phyloP scores from a whole-genome alignment of 2,888 invertebrate species.

The Chalcosyrphus nemorum region DNA sequence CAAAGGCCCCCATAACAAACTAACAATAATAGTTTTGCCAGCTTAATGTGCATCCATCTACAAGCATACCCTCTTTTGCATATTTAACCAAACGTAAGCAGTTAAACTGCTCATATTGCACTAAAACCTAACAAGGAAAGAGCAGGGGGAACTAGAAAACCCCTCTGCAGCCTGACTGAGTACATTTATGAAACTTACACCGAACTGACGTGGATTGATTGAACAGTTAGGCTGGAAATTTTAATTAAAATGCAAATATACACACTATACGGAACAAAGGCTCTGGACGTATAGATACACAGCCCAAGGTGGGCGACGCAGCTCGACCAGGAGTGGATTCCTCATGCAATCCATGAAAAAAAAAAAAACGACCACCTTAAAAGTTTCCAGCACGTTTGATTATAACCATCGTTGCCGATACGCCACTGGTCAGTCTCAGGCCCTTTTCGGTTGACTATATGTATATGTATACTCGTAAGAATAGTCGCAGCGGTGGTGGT shows the following conservation, averaged over 20 bases:
- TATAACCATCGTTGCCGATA: slow-evolving; percentile 53
- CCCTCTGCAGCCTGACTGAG: slow-evolving; percentile 18
- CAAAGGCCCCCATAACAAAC: slow-evolving; percentile 1
- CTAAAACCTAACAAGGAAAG: slow-evolving; percentile 45
- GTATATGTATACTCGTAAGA: too few species aligned
- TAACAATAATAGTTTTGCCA: slow-evolving; percentile 25
- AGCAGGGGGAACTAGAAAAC: neutral
- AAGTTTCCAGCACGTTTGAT: slow-evolving; percentile 65
- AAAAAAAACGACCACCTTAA: slow-evolving; percentile 30
- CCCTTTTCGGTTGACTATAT: slow-evolving; percentile 1
- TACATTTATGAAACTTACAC: slow-evolving; percentile 71
- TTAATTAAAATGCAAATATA: slow-evolving; percentile 77
- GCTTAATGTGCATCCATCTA: neutral
- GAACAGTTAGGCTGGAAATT: slow-evolving; percentile 74
- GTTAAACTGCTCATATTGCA: slow-evolving; percentile 40
- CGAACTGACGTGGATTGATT: slow-evolving; percentile 69
- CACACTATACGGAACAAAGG: slow-evolving; percentile 58
- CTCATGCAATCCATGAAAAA: slow-evolving; percentile 38
- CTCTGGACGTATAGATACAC: slow-evolving; percentile 33
- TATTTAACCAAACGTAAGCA: slow-evolving; percentile 24
- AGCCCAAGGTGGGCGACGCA: neutral
- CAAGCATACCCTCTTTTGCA: neutral
- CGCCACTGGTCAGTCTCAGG: slow-evolving; percentile 38
- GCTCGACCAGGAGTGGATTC: neutral
- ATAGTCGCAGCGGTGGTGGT: slow-evolving; percentile 7